A percentile compares a stretch with the other conserved stretches of the same genome.
Conservation (phyloP, 2,797 vertebrate genomes). For the Rhinella marina region DNA sequence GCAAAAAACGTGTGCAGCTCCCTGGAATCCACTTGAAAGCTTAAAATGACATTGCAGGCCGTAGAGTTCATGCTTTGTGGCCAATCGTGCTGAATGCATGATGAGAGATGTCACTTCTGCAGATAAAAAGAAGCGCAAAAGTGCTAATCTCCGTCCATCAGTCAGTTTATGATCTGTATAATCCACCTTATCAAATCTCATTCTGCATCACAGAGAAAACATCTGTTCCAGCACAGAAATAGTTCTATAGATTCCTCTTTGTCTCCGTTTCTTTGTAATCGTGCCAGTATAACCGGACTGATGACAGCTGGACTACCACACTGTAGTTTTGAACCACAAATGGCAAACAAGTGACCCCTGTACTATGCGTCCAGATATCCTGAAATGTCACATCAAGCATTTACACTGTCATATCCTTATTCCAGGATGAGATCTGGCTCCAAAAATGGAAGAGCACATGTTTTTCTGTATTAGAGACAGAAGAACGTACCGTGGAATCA, state of each 20-base stretch:
- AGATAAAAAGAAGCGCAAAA: slow-evolving; percentile 24
- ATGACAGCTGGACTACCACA: slow-evolving; percentile 43
- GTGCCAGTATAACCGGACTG: slow-evolving; percentile 29
- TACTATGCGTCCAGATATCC: slow-evolving; percentile 4
- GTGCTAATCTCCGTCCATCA: slow-evolving; percentile 36
- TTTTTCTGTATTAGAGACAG: neutral
- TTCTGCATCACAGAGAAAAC: slow-evolving; percentile 43
- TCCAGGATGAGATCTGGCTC: neutral
- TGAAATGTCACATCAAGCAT: neutral
- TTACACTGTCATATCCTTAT: neutral
- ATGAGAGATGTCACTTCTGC: slow-evolving; percentile 5
- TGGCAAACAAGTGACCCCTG: slow-evolving; percentile 18
- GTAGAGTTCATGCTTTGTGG: neutral
- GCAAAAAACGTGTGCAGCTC: neutral
- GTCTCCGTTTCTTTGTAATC: slow-evolving; percentile 42
- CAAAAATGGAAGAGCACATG: neutral
- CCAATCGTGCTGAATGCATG: neutral
- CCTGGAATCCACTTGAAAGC: neutral
- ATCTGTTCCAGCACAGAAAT: slow-evolving; percentile 55
- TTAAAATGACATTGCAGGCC: neutral
- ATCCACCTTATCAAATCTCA: slow-evolving; percentile 40
- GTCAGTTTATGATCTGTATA: slow-evolving; percentile 45
- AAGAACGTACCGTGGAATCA: neutral
- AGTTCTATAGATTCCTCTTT: slow-evolving; percentile 44
- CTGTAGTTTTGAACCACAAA: neutral